Evolutionary conservation across 2,797 vertebrate species (phyloP), one percentile per base, ranked within the genome.

Genomic region (Chelidonichthys spinosus): DNA sequence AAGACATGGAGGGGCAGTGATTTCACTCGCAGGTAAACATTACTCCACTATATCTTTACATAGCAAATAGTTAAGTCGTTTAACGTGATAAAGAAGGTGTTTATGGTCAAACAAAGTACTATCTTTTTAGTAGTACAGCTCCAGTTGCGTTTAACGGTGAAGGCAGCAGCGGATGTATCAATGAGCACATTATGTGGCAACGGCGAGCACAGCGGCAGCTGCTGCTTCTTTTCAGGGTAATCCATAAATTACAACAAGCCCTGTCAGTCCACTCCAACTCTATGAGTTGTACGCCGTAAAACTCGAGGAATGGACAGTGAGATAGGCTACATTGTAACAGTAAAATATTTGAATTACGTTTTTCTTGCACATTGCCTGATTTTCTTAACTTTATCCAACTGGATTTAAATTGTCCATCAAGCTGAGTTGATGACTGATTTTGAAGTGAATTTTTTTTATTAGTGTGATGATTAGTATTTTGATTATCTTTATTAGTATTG

Each of bases 401-500:
- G 53, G 36, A 7, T 40, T 54, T 18, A 36, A 2, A 73, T 4
- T 68, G 36, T 67, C 32, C 44, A 50, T 66, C 2, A 66, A 60
- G 35, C 25, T 55, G 25, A 72, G 15, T 18, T 71, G 8, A 76
- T 33, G 59, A 62, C 1, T 62, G 8, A 59, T 61, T 66, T 47
- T 15, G 43, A 73, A 36, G 5, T 72, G 11, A 59, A 37, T 78
- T 44, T 63, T 78, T 44, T 63, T 15, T 73, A 49, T 89, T 85
- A 85, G 59, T 86, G 37, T 50, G 10, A 62, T 76, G 36, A 63
- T 37, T 76, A 37, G 74, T 72, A 66, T 58, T 72, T 52, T 10
- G 3, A 46, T 68, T 32, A 79, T 59, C 15, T 25, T 79, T 70
- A 68, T 69, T 73, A 37, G 68, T 76, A 53, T 73, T 73, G 37